Evolutionary conservation across 2,888 invertebrate genomes (phyloP).

Genomic region (Hypolimnas misippus): DNA sequence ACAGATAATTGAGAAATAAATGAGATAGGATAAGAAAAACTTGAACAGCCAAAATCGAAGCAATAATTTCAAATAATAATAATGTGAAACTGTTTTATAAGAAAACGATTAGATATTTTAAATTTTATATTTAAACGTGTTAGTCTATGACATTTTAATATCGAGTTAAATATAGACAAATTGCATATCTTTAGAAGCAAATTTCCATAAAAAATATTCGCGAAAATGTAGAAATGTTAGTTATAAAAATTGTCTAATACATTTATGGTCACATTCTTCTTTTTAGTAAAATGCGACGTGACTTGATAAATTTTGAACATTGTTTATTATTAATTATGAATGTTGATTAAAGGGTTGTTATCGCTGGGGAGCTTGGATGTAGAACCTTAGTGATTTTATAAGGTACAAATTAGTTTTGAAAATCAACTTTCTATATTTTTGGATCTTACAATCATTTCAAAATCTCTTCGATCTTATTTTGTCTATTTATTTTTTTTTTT

Average conservation of each 20-base stretch:
- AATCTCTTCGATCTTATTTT: slow-evolving; percentile 6
- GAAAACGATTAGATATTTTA: neutral
- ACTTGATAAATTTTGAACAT: neutral
- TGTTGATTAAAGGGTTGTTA: neutral
- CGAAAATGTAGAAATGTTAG: neutral
- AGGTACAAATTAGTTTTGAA: neutral
- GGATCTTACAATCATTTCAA: neutral
- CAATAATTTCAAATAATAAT: slow-evolving; percentile 23
- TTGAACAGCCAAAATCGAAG: slow-evolving; percentile 27
- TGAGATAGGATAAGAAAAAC: slow-evolving; percentile 6
- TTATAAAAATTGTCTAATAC: neutral
- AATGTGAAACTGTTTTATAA: neutral
- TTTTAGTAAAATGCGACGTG: neutral
- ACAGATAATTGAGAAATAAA: neutral
- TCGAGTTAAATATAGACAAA: neutral
- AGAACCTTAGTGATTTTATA: neutral
- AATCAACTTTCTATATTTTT: neutral
- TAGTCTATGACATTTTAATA: neutral
- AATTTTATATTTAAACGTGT: neutral
- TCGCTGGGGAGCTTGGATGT: neutral
- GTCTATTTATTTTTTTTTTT: neutral
- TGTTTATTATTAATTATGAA: neutral
- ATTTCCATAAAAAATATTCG: neutral
- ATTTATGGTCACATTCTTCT: neutral
- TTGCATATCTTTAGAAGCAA: neutral